These are phyloP conservation scores for Delphinapterus leucas DNA, from an alignment of 2,113 vertebrate genomes.

Conservation along the genomic window DNA sequence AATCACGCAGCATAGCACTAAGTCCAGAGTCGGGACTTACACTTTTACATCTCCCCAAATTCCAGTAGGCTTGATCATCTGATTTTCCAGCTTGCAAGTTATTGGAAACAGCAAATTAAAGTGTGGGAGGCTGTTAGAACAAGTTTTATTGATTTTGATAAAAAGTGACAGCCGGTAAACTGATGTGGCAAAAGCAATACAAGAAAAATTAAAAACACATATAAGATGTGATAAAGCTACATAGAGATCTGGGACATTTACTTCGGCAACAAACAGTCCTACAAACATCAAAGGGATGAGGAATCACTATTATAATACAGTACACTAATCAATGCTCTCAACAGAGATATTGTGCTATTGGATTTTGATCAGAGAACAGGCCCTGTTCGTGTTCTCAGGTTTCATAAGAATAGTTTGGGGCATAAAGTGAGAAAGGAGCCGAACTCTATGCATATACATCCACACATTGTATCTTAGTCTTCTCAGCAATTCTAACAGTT, in stretches of 20 bases:
- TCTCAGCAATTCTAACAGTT: background rate
- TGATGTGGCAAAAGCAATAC: background rate
- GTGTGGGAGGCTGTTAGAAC: background rate
- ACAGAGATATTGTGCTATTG: background rate
- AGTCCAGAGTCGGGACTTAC: background rate
- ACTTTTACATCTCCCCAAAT: background rate
- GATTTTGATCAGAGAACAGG: background rate
- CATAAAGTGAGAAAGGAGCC: background rate
- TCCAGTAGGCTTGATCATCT: background rate
- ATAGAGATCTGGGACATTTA: background rate
- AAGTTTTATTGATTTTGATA: background rate
- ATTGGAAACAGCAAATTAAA: constrained; percentile 18
- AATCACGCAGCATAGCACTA: background rate
- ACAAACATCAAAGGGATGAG: background rate
- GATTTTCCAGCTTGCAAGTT: background rate
- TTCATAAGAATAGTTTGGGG: background rate
- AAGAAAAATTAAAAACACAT: constrained; percentile 3
- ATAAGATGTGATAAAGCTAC: background rate
- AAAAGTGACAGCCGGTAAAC: constrained; percentile 21
- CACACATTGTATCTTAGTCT: background rate
- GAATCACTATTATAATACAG: background rate
- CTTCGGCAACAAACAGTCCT: background rate
- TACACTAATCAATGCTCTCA: background rate
- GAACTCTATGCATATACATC: background rate
- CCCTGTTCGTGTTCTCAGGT: background rate